These are phyloP conservation scores for Drosophila cognata DNA, from an alignment of 2,888 invertebrate genomes.

Conservation along the genomic window DNA sequence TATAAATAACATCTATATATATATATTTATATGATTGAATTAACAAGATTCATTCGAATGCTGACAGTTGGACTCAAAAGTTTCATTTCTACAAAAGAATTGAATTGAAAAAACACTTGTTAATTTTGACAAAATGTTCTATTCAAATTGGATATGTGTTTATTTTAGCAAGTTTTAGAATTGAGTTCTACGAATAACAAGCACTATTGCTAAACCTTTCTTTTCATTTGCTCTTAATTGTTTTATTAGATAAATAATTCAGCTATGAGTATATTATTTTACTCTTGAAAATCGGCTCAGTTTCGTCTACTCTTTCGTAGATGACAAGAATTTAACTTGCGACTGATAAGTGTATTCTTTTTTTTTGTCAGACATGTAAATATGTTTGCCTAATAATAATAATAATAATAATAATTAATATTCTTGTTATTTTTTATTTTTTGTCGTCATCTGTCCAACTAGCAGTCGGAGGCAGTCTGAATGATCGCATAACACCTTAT, in stretches of 20 bases:
- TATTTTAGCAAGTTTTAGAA: not conserved
- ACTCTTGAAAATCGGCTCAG: not conserved
- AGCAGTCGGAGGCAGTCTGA: not conserved
- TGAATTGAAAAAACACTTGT: not conserved
- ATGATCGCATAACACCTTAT: constrained; percentile 2
- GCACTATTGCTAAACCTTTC: not conserved
- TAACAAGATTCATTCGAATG: not conserved
- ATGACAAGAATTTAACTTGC: not conserved
- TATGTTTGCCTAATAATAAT: not conserved
- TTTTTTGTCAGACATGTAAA: not conserved
- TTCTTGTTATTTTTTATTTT: not conserved
- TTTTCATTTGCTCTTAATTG: not conserved
- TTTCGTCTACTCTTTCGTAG: not conserved
- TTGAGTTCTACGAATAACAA: not conserved
- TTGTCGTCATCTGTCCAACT: not conserved
- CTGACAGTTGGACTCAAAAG: not conserved
- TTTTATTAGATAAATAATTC: not conserved
- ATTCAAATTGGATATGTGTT: not conserved
- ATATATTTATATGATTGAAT: not conserved
- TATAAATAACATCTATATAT: not conserved
- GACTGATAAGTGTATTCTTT: not conserved
- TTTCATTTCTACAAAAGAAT: not conserved
- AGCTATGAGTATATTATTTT: not conserved
- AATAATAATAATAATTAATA: not conserved
- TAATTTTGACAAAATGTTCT: not conserved